These are phyloP conservation scores for Pseudotriccus pelzelni DNA, from an alignment of 2,797 vertebrate species.

Conservation along the genomic window DNA sequence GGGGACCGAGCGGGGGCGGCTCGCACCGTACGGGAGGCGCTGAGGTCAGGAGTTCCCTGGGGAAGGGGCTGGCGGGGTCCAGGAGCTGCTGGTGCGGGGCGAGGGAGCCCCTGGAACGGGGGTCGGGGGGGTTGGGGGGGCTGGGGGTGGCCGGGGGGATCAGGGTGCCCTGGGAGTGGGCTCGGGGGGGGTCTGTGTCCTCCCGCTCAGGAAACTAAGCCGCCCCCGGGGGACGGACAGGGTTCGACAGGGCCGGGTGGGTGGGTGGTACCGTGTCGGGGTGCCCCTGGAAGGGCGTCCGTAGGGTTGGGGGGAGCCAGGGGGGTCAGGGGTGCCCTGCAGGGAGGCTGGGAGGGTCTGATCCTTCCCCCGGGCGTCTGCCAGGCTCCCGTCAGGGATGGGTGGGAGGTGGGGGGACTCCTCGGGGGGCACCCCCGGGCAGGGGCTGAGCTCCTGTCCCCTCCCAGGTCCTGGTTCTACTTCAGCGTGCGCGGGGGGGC, in stretches of 20 bases:
- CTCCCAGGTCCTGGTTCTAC: conserved; percentile 93
- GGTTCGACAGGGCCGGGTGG: too few species aligned
- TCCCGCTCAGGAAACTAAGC: too few species aligned
- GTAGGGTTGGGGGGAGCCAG: too few species aligned
- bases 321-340: background rate
- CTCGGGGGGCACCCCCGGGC: fast-evolving
- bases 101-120: background rate
- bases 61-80: background rate
- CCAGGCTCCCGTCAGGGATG: background rate
- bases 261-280: too few species aligned
- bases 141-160: too few species aligned
- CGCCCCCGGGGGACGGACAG: too few species aligned
- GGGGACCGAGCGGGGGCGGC: too few species aligned
- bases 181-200: too few species aligned
- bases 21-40: background rate
- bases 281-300: background rate
- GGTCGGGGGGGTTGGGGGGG: too few species aligned
- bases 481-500: conserved; percentile 87
- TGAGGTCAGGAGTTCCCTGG: too few species aligned
- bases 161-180: background rate
- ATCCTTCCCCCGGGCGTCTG: background rate
- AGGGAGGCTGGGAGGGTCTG: background rate
- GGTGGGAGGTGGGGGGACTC: background rate
- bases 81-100: background rate
- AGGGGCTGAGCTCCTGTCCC: background rate